Percentiles rank a stretch among this genome's conserved stretches.
Conservation (phyloP, 2,113 vertebrate genomes). For the Gavialis gangeticus region DNA sequence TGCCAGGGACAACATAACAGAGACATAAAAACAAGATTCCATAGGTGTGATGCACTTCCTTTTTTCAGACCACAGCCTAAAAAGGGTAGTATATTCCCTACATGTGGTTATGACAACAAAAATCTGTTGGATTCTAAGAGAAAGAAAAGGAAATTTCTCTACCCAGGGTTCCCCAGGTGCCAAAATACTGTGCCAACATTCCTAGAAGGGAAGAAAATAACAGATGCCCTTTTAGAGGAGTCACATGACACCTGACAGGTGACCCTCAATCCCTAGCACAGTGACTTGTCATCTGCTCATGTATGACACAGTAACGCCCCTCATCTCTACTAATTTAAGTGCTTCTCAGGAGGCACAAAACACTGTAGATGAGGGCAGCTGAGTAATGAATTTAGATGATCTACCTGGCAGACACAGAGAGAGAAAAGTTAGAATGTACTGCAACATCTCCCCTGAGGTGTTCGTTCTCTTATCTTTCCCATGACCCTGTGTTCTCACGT, state of each 20-base stretch:
- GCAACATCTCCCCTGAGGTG: background rate
- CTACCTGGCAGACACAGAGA: background rate
- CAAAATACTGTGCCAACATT: constrained; percentile 13
- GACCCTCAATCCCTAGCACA: background rate
- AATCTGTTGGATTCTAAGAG: constrained; percentile 23
- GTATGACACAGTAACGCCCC: background rate
- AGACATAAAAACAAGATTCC: background rate
- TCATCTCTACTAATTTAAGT: background rate
- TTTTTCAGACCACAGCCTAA: background rate
- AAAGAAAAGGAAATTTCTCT: constrained; percentile 12
- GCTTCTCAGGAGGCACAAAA: background rate
- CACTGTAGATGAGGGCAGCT: background rate
- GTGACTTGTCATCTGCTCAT: background rate
- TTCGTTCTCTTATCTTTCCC: background rate
- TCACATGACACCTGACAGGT: background rate
- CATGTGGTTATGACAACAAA: background rate
- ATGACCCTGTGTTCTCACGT: background rate
- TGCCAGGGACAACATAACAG: background rate
- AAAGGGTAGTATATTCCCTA: background rate
- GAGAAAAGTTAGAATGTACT: background rate
- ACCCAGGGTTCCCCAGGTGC: background rate
- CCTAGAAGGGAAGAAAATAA: background rate
- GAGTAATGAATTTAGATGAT: background rate
- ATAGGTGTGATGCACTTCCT: background rate
- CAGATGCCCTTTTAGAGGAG: background rate